Percentiles rank a stretch among this genome's conserved stretches.
These are phyloP conservation scores for Crambe crambe DNA, from an alignment of 37 sponge, comb jelly and placozoan species.

Conservation along the genomic window DNA sequence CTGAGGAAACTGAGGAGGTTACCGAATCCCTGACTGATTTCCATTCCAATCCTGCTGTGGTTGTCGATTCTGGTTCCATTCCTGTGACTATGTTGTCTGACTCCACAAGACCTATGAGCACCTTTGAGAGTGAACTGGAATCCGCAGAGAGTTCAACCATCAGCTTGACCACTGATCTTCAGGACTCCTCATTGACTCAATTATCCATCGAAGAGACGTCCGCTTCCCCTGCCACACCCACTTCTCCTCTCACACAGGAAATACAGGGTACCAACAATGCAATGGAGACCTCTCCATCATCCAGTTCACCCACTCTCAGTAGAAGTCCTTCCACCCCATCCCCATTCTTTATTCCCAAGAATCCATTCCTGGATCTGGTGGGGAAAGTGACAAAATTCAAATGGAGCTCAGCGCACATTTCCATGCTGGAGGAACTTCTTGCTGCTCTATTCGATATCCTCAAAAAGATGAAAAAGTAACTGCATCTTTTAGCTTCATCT, in stretches of 20 bases:
- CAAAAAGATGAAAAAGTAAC: conserved; percentile 65
- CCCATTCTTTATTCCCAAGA: conserved; percentile 39
- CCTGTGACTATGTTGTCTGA: too few species aligned
- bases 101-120: too few species aligned
- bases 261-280: too few species aligned
- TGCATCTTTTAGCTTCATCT: not conserved
- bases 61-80: not conserved
- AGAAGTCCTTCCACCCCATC: not conserved
- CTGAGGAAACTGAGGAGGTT: not conserved
- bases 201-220: not conserved
- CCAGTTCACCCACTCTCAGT: not conserved
- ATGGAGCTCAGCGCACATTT: conserved; percentile 65
- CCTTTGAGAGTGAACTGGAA: not conserved
- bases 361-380: conserved; percentile 36
- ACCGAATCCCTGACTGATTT: not conserved
- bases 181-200: not conserved
- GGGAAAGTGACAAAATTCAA: conserved; percentile 61
- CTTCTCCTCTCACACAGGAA: not conserved
- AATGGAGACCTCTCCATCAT: not conserved
- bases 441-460: conserved; percentile 33
- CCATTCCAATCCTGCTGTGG: not conserved
- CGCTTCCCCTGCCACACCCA: not conserved
- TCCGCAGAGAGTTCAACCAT: not conserved
- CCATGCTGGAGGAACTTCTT: conserved; percentile 58
- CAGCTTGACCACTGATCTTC: not conserved